phyloP scores from a whole-genome alignment of 2,888 invertebrate genomes.

The Orthosia cruda region DNA sequence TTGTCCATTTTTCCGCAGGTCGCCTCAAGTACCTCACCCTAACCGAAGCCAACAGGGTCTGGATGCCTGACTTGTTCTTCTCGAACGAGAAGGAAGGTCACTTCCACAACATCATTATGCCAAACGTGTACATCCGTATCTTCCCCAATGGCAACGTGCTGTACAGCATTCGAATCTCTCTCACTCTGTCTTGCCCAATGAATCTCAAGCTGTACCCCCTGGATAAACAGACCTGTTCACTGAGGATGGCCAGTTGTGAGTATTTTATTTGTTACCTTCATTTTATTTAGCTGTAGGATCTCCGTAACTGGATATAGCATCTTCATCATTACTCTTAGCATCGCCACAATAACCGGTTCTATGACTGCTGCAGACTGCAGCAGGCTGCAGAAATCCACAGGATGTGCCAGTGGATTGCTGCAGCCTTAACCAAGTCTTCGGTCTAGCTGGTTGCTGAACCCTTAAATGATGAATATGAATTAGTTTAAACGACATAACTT shows the following conservation, averaged over 20 bases:
- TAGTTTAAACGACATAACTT: too few species aligned
- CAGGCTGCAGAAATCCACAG: too few species aligned
- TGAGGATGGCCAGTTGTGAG: constrained; percentile 99
- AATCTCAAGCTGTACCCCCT: constrained; percentile 99
- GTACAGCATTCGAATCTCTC: constrained; percentile 99
- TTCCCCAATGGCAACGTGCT: constrained; percentile 98
- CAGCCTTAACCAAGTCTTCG: neutral
- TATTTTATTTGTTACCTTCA: constrained; percentile 73
- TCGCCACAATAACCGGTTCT: neutral
- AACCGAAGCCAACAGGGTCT: constrained; percentile 98
- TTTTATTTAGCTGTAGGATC: neutral
- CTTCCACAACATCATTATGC: constrained; percentile 99
- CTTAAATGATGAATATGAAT: too few species aligned
- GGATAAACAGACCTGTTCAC: constrained; percentile 98
- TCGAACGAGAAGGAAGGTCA: constrained; percentile 99
- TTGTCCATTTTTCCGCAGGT: constrained; percentile 88
- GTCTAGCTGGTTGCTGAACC: neutral
- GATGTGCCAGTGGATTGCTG: neutral
- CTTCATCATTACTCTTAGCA: too few species aligned
- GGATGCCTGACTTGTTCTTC: constrained; percentile 99
- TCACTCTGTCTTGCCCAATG: constrained; percentile 99
- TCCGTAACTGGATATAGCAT: neutral
- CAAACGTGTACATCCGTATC: constrained; percentile 99
- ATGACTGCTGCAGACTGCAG: too few species aligned
- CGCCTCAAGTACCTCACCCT: constrained; percentile 97